Base-by-base conservation (phyloP, 2,888 invertebrate species). In the Macrophya annulata region DNA sequence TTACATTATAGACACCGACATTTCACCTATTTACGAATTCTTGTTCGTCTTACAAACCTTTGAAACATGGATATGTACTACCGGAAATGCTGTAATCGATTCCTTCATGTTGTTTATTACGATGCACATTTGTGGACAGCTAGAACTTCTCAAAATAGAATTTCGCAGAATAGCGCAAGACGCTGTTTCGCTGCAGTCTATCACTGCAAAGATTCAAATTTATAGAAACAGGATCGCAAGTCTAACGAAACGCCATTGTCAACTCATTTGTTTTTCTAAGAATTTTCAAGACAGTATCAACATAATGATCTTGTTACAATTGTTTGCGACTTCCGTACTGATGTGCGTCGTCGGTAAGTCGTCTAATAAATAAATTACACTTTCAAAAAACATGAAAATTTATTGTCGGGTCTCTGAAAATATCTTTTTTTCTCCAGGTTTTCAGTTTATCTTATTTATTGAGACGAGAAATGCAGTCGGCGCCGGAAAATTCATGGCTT, bases 81-180 rank as follows among this genome's bases (percentile, higher is more conserved):
- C 88, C 17, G 87, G 87, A 12, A 87, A 88, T 59, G 87, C 88
- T 31, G 91, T 91, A 17, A 89, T 89, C 48, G 91, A 92, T 74
- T 89, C 91, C 15, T 89, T 93, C 79, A 89, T 93, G 65, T 91
- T 92, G 62, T 89, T 89, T 17, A 83, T 92, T 8, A 86, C 90
- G 4, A 91, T 92, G 90, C 92, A 93, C 40, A 83, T 93, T 3
- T 93, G 93, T 81, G 93, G 91, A 5, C 93, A 93, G 59, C 88
- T 93, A 31, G 90, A 92, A 71, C 85, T 92, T 62, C 86, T 93
- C 0, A 89, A 89, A 62, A 86, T 84, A 12, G 88, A 90, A 84
- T 87, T 90, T 31, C 48, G 86, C 2, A 85, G 88, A 12, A 87
- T 89, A 31, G 87, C 85, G 0, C 76, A 1, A 9, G 82, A 17